Conservation (phyloP, 2,113 vertebrate genomes). For the Stictonetta naevosa region DNA sequence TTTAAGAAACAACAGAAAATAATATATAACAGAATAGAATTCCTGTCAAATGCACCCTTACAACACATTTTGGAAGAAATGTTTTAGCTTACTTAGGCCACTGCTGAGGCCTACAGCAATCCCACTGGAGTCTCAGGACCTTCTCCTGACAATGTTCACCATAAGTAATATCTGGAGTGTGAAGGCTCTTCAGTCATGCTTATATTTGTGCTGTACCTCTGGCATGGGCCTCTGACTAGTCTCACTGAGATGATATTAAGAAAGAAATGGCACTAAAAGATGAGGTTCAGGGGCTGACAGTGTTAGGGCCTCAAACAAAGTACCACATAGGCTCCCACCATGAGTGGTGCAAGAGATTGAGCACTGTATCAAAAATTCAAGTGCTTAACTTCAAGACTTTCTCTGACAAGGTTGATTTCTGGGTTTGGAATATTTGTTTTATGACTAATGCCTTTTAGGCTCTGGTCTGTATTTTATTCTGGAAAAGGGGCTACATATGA, state of each 20-base stretch:
- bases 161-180: background rate
- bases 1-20: background rate
- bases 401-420: background rate
- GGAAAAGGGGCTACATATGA: background rate
- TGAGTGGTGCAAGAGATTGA: background rate
- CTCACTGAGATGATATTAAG: background rate
- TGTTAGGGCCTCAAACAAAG: background rate
- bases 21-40: background rate
- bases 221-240: background rate
- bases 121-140: background rate
- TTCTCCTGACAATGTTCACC: background rate
- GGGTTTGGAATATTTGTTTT: background rate
- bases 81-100: background rate
- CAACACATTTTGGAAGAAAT: background rate
- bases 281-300: background rate
- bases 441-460: background rate
- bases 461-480: background rate
- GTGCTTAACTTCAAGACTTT: background rate
- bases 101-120: background rate
- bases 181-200: fast-evolving
- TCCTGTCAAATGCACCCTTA: background rate
- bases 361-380: background rate
- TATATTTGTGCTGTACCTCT: background rate
- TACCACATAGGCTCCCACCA: background rate
- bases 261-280: fast-evolving